Conservation (phyloP, 2,888 invertebrate species). For the Latrodectus hesperus region DNA sequence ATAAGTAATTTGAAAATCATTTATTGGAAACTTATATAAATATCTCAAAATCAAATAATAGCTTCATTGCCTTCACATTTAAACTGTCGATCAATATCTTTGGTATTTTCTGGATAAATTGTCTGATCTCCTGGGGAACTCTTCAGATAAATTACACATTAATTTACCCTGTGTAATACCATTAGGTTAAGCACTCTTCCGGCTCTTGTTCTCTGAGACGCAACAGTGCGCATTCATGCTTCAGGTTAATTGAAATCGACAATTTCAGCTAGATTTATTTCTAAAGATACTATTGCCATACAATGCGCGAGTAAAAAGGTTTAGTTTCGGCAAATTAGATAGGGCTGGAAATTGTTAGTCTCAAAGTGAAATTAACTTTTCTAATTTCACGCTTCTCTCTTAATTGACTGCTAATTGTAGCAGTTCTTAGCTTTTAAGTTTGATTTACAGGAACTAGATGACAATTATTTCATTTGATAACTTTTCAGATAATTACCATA, state of each 20-base stretch:
- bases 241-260: constrained; percentile 55
- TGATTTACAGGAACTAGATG: too few species aligned
- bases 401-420: constrained; percentile 49
- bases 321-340: constrained; percentile 17
- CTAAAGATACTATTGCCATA: constrained; percentile 9
- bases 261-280: constrained; percentile 53
- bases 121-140: too few species aligned
- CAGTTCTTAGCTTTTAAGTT: not conserved
- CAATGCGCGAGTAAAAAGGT: not conserved
- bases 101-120: too few species aligned
- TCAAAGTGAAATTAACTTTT: constrained; percentile 38
- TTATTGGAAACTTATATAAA: too few species aligned
- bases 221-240: not conserved
- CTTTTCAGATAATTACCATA: too few species aligned
- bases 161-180: not conserved
- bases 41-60: too few species aligned
- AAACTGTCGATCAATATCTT: too few species aligned
- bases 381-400: constrained; percentile 27
- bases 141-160: not conserved
- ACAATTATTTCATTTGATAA: too few species aligned
- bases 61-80: too few species aligned
- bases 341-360: constrained; percentile 22
- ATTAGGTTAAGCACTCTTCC: constrained; percentile 1
- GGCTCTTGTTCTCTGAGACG: not conserved
- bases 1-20: too few species aligned